Base-by-base conservation (phyloP, 2,888 invertebrate species). In the Coleophora flavipennella region DNA sequence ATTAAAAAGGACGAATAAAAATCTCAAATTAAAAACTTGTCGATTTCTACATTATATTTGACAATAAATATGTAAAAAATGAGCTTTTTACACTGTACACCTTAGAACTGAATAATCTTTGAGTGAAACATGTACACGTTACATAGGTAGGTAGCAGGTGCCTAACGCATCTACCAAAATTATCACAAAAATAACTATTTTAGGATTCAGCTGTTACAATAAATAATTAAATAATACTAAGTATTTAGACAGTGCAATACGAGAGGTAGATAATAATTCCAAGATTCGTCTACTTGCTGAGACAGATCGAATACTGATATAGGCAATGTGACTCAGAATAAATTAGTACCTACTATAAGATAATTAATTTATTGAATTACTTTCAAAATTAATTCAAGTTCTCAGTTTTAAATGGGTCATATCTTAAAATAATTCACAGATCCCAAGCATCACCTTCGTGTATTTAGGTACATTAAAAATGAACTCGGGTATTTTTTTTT, bases 41-140 rank as follows among this genome's bases (percentile, higher is more conserved):
- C 6, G 33, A 42, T 39, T 11, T 31, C 14, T 67, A 59, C 59
- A 63, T 70, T 79, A 75, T 81, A 77, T 76, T 78, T 67, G 66
- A 78, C 63, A 83, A 83, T 84, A 84, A 84, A 29, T 38, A 38
- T 81, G 83, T 80, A 81, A 81, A 81, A 74, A 72, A 66, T 77
- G 79, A 79, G 72, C 72, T 79, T 79, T 75, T 62, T 81, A 81
- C 80, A 83, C 62, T 70, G 62, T 68, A 67, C 68, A 68, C 53
- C 44, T 42, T 45, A 49, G 43, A 45, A 46, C 36, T 50, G 40
- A 49, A 49, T 36, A 48, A 39, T 55, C 50, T 53, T 55, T 55
- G 51, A 50, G 43, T 50, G 44, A 48, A 45, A 46, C 40, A 39
- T n/a, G n/a, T n/a, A n/a, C n/a, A n/a, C n/a, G n/a, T n/a, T n/a